Percentiles rank a stretch among this genome's conserved stretches.
Evolutionary conservation across 2,113 vertebrate species (phyloP).

Genomic region (Tupaia tana): DNA sequence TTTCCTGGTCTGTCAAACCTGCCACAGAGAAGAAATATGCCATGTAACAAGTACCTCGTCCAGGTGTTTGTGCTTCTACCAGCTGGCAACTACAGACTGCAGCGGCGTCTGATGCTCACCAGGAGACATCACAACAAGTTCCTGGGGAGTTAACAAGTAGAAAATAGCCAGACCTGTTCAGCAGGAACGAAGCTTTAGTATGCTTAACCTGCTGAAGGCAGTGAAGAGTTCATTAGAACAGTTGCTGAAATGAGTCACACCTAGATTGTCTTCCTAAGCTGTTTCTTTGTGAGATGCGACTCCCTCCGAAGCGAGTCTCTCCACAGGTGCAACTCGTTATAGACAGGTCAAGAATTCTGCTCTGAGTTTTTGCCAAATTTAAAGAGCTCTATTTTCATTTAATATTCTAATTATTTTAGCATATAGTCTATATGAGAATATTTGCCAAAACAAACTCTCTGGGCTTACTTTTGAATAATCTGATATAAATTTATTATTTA

Average conservation of each 20-base stretch:
- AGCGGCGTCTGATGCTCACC: constrained; percentile 41
- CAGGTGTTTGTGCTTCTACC: constrained; percentile 67
- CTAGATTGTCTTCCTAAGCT: constrained; percentile 45
- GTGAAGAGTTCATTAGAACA: constrained; percentile 66
- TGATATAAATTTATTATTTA: constrained; percentile 3
- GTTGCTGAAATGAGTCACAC: constrained; percentile 52
- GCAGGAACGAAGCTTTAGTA: constrained; percentile 67
- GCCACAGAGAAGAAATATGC: constrained; percentile 25
- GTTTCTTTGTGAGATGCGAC: neutral
- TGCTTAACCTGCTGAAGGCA: constrained; percentile 69
- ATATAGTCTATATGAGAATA: neutral
- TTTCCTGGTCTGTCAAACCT: constrained; percentile 54
- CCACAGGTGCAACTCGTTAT: constrained; percentile 28
- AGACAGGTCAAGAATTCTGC: neutral
- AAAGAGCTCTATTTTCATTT: neutral
- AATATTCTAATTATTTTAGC: neutral
- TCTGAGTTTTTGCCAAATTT: neutral
- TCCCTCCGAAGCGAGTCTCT: constrained; percentile 40
- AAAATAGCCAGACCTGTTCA: constrained; percentile 25
- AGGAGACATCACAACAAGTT: constrained; percentile 63
- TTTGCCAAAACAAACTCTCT: neutral
- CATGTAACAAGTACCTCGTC: constrained; percentile 60
- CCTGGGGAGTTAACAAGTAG: constrained; percentile 73
- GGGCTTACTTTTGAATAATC: neutral
- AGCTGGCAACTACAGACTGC: constrained; percentile 65